phyloP scores from a whole-genome alignment of 2,888 invertebrate species.

The Erebia ligea region DNA sequence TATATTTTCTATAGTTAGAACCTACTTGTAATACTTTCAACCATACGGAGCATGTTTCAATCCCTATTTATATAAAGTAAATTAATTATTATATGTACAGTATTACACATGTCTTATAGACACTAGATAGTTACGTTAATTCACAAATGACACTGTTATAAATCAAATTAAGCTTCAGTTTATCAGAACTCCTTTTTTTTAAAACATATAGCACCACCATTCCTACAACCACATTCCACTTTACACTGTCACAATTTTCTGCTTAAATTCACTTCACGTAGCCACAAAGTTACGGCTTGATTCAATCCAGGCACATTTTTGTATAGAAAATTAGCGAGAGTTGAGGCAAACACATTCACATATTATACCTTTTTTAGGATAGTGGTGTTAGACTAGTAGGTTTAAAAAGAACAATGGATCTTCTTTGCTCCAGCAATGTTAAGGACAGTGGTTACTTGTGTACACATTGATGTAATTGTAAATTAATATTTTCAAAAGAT shows the following conservation, averaged over 20 bases:
- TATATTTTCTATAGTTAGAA: slow-evolving; percentile 46
- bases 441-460: no score
- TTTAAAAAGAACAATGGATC: not conserved
- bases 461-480: no score
- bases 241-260: slow-evolving; percentile 28
- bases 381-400: no score
- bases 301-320: slow-evolving; percentile 23
- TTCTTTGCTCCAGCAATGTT: no score
- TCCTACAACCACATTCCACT: slow-evolving; percentile 61
- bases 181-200: slow-evolving; percentile 49
- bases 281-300: not conserved
- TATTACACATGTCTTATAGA: slow-evolving; percentile 44
- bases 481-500: no score
- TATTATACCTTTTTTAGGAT: not conserved
- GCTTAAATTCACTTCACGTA: slow-evolving; percentile 29
- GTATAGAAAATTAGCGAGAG: slow-evolving; percentile 28
- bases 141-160: slow-evolving; percentile 34
- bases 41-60: slow-evolving; percentile 30
- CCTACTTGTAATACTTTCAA: slow-evolving; percentile 42
- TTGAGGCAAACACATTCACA: not conserved
- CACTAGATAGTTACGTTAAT: slow-evolving; percentile 32
- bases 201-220: slow-evolving; percentile 77
- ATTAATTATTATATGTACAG: slow-evolving; percentile 38
- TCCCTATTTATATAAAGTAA: slow-evolving; percentile 32
- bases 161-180: slow-evolving; percentile 32